Percentiles rank a stretch among this genome's conserved stretches.
Conservation (phyloP, 2,797 vertebrate species). For the Anguilla marmorata region DNA sequence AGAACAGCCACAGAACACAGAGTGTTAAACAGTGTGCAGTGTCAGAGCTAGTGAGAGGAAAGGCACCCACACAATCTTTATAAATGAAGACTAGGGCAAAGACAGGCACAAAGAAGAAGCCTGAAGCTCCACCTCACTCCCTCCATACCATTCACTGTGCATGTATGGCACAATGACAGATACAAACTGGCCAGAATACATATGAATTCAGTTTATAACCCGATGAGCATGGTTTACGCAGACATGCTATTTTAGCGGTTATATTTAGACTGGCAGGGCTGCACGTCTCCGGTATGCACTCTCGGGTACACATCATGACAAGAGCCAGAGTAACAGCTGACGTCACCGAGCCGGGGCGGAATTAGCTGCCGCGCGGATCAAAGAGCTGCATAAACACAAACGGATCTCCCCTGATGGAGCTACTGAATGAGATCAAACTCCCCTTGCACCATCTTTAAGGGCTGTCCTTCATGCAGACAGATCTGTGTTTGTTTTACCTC, state of each 20-base stretch:
- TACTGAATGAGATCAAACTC: background rate
- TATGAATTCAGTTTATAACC: background rate
- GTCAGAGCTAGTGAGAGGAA: background rate
- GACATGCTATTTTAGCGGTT: background rate
- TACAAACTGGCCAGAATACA: background rate
- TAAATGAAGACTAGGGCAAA: background rate
- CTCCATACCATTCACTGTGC: background rate
- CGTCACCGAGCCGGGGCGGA: background rate
- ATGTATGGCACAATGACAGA: background rate
- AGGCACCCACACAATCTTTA: background rate
- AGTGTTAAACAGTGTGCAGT: background rate
- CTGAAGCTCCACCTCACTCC: background rate
- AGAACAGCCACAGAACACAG: background rate
- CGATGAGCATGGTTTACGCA: background rate
- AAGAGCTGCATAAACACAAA: background rate
- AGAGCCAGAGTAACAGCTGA: background rate
- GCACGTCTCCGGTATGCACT: background rate
- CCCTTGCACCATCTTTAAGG: background rate
- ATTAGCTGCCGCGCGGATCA: background rate
- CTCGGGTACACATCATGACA: background rate
- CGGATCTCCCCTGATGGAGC: background rate
- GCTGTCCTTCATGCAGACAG: background rate
- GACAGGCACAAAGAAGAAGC: background rate
- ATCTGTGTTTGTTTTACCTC: background rate
- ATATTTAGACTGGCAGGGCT: background rate